Evolutionary conservation across 2,113 vertebrate species (phyloP).

Genomic region (Entosphenus tridentatus): DNA sequence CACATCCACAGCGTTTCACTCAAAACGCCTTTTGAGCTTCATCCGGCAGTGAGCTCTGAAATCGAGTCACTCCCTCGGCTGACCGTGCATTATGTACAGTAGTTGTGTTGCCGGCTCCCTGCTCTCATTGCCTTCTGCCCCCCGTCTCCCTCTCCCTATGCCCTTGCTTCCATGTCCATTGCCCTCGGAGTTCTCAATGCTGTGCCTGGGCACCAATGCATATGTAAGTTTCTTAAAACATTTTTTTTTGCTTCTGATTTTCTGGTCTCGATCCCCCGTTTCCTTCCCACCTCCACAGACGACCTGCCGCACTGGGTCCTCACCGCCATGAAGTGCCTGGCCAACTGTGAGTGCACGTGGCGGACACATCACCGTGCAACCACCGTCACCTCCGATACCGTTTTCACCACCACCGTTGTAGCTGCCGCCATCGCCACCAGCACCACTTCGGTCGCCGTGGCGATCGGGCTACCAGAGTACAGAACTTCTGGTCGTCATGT

Average conservation of each 20-base stretch:
- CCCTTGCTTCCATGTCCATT: too few species aligned
- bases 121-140: too few species aligned
- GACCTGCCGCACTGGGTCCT: conserved; percentile 1
- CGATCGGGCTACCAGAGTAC: not conserved
- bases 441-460: not conserved
- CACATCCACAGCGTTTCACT: too few species aligned
- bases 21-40: too few species aligned
- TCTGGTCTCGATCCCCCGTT: not conserved
- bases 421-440: not conserved
- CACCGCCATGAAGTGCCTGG: not conserved
- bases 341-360: conserved; percentile 1
- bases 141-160: too few species aligned
- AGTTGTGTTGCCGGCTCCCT: too few species aligned
- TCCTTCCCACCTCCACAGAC: not conserved
- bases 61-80: too few species aligned
- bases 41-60: too few species aligned
- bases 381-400: not conserved
- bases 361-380: not conserved
- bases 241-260: not conserved
- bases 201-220: not conserved
- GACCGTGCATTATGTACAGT: too few species aligned
- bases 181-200: too few species aligned
- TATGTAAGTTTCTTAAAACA: not conserved
- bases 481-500: not conserved
- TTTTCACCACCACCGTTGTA: not conserved